Evolutionary conservation across 2,888 invertebrate genomes (phyloP), one percentile per base, ranked within the genome.

Genomic region (Lordiphosa andalusiaca): DNA sequence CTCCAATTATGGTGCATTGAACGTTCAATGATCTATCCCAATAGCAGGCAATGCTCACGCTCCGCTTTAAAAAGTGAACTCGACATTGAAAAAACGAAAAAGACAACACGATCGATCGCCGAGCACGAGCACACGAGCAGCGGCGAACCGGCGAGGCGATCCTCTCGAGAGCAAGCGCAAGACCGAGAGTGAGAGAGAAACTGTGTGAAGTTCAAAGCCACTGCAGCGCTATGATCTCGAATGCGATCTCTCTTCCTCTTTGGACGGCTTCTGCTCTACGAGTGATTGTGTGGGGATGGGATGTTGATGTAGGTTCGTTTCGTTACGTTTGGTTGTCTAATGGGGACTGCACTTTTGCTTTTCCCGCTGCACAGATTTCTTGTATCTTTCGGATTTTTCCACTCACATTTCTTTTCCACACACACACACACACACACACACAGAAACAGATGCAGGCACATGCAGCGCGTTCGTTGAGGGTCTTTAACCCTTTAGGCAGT

Each of bases 401-500:
- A 83, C 76, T 80, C 66, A 68, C 73, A 75, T 30, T 30, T 30
- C 71, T 73, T 76, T 76, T 81, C 82, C 71, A 71, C 50, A 62
- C 76, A 65, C 73, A 67, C 73, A 75, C 64, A 62, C 76, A 65
- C 73, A 67, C 73, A 75, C 64, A 44, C 23, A 55, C 33, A 33
- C 37, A 49, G 54, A 63, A 59, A 62, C 59, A 40, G 39, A 39
- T 39, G 9, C 19, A 9, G 9, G 10, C 19, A 19, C 19, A 19
- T 53, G 63, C 49, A 63, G 50, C 54, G 62, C 63, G 35, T 36
- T 77, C 82, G 63, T 56, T 49, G 75, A 86, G 86, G 86, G 86
- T 86, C 86, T 85, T 86, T 86, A 87, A 86, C 86, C 86, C 86
- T 86, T 86, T 77, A 65, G 73, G 65, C 67, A 78, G 86, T 85